These are phyloP conservation scores for Orycteropus afer DNA, from an alignment of 2,113 vertebrate species.

Conservation along the genomic window DNA sequence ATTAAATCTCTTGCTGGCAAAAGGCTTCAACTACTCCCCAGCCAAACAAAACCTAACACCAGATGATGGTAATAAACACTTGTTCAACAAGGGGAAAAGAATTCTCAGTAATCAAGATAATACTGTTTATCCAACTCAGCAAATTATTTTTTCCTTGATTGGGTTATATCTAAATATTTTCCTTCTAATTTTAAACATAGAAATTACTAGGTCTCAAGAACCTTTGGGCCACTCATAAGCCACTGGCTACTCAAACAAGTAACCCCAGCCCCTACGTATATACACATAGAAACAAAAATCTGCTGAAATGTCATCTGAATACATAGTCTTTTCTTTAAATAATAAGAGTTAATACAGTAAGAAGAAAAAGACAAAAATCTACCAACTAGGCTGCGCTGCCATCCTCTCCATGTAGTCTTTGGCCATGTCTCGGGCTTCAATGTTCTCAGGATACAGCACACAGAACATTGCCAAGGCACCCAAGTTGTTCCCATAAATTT, in stretches of 20 bases:
- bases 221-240: neutral
- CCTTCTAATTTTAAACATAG: conserved; percentile 49
- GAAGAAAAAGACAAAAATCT: conserved; percentile 90
- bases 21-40: neutral
- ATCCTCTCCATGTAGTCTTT: conserved; percentile 99
- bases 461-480: conserved; percentile 97
- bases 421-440: conserved; percentile 93
- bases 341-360: conserved; percentile 69
- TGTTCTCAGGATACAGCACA: conserved; percentile 94
- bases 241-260: neutral
- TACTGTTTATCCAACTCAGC: neutral
- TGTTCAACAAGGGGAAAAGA: neutral
- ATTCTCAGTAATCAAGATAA: neutral
- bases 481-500: conserved; percentile 98
- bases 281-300: neutral
- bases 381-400: conserved; percentile 99
- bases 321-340: neutral
- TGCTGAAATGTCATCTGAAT: neutral
- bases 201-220: conserved; percentile 7
- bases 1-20: neutral
- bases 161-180: neutral
- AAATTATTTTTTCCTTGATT: neutral
- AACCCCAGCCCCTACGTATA: no score
- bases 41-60: neutral
- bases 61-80: neutral